phyloP scores from a whole-genome alignment of 2,888 invertebrate species.

The Apamea monoglypha region DNA sequence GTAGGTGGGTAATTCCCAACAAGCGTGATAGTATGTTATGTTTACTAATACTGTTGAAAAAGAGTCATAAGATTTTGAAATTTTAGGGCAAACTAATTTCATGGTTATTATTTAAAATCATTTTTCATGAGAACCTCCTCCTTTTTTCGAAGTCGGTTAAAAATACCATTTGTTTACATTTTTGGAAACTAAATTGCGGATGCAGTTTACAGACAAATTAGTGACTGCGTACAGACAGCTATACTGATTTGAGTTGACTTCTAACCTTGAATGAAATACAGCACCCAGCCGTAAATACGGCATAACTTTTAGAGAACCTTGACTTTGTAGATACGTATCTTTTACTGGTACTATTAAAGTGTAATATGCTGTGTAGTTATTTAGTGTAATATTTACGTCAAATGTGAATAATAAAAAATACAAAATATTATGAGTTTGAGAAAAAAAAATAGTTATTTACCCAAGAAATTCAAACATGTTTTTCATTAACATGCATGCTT shows the following conservation, averaged over 20 bases:
- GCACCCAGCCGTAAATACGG: not conserved
- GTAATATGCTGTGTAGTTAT: too few species aligned
- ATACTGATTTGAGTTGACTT: not conserved
- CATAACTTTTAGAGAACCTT: not conserved
- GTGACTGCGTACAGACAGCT: too few species aligned
- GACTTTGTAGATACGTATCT: not conserved
- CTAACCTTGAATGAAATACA: not conserved
- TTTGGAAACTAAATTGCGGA: not conserved
- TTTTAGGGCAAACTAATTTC: not conserved
- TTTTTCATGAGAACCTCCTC: not conserved
- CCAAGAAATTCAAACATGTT: slow-evolving; percentile 93
- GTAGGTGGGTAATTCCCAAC: too few species aligned
- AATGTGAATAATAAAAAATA: not conserved
- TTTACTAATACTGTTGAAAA: too few species aligned
- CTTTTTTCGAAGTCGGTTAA: too few species aligned
- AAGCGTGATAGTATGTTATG: too few species aligned
- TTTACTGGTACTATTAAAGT: too few species aligned
- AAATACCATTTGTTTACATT: not conserved
- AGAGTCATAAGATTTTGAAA: not conserved
- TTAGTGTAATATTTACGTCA: too few species aligned
- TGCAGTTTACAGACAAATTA: not conserved
- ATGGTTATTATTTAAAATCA: not conserved
- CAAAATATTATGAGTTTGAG: too few species aligned
- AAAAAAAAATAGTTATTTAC: slow-evolving; percentile 81
- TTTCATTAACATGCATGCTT: slow-evolving; percentile 93